A percentile compares a stretch with the other conserved stretches of the same genome.
phyloP scores from a whole-genome alignment of 2,113 vertebrate species.

The Epinephelus cyanopodus region DNA sequence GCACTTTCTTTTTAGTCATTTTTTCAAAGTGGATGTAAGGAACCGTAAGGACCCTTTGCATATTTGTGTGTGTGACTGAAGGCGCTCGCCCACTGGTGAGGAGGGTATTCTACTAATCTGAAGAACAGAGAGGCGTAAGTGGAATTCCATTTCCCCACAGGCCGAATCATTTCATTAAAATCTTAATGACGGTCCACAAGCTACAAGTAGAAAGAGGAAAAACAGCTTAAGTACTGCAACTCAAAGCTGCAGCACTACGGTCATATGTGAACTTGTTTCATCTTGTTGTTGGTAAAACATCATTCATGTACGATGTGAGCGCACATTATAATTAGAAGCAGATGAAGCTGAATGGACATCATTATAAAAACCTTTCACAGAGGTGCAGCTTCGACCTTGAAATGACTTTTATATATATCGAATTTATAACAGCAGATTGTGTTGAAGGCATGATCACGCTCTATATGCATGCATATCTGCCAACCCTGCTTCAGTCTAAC shows the following conservation, averaged over 20 bases:
- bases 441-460: background rate
- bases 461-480: background rate
- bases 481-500: background rate
- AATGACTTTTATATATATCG: too few relatives aligned
- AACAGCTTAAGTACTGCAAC: background rate
- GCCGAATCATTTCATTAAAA: background rate
- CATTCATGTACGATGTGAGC: background rate
- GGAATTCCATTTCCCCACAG: conserved; percentile 2
- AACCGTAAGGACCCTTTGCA: background rate
- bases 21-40: background rate
- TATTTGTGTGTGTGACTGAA: background rate
- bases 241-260: background rate
- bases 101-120: conserved; percentile 8
- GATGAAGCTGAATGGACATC: background rate
- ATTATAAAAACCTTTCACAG: too few relatives aligned
- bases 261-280: background rate
- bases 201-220: background rate
- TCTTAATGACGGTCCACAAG: background rate
- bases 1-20: background rate
- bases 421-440: too few relatives aligned
- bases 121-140: conserved; percentile 8
- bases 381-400: too few relatives aligned
- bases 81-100: background rate
- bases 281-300: background rate
- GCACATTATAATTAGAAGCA: background rate